Base-by-base conservation (phyloP, 2,113 vertebrate genomes). In the Turnix velox region DNA sequence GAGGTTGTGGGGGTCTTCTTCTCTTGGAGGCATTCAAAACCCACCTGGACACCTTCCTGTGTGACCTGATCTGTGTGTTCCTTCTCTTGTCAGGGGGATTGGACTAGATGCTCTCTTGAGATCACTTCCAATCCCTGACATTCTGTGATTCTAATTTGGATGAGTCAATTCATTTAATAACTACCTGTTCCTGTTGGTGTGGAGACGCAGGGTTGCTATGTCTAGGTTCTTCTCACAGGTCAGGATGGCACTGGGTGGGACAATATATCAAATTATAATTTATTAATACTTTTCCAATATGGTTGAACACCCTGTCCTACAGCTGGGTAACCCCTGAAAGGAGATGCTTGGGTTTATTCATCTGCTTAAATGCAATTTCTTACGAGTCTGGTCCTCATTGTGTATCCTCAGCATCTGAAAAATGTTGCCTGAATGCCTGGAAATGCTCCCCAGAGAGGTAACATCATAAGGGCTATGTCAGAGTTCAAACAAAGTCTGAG, bases 211-310 rank as follows among this genome's bases (percentile, higher is more conserved):
- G 19, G 59, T 79, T 90, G 54, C 35, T 18, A 3, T 14, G 24
- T 52, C 25, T 12, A 17, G 35, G 9, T 51, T n/a, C 35, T 68
- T 55, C 49, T 76, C 75, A 65, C n/a, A 46, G 40, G n/a, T n/a
- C n/a, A 67, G n/a, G 31, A 13, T 10, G 9, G 20, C 18, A 4
- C 13, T 35, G 16, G n/a, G 0, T 61, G 37, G 76, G 46, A 49
- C 23, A 28, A 49, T 11, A 9, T 12, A 52, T n/a, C 20, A 27
- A 72, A 7, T 31, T 3, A 1, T 3, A 72, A 25, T 15, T 33
- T 27, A 77, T 9, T 37, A 35, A 2, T 3, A 19, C 15, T 4
- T 11, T 49, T 67, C 13, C 30, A 5, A 7, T 12, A 12, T 0
- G 3, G 27, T 24, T 10, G 31, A 37, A 23, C 23, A 37, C n/a